Evolutionary conservation across 2,113 vertebrate species (phyloP), one percentile per base, ranked within the genome.

Genomic region (Crotalus tigris): DNA sequence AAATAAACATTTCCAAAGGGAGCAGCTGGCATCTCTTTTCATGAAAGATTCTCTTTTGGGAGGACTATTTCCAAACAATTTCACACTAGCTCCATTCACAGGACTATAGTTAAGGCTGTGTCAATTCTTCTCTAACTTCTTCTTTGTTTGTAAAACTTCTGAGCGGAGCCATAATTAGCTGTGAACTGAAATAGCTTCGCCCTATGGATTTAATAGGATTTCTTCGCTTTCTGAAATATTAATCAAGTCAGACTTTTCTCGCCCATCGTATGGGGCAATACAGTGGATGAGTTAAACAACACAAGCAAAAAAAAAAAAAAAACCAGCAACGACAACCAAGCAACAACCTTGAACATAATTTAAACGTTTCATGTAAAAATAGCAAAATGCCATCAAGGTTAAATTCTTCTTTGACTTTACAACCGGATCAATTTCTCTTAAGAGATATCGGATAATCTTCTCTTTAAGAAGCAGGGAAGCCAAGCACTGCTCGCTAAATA

Each of bases 1-100:
- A 96, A 95, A 96, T 96, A 95, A 95, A 96, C 94, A 96, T 96
- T 97, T 96, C 95, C 96, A 97, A 96, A 96, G 94, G 64, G 94
- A 96, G 94, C 95, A 97, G 95, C 96, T 97, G 97, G 95, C 95
- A 94, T 95, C 92, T 95, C 96, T 93, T 96, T 96, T 96, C 95
- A 96, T 95, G 94, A 96, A 96, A 97, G 94, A 94, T 96, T 95
- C 94, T 51, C 55, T 96, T 96, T 96, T 93, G 95, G 95, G 96
- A 97, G 87, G 92, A 92, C 93, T 89, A 94, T 95, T 96, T 95
- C 96, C 93, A 95, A 97, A 96, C 96, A 96, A 96, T 97, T 95
- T 96, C 96, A 97, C 95, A 95, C 92, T 96, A 93, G 92, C 92
- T 97, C 94, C 95, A 95, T 95, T 96, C 97, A 97, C 90, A 96